These are phyloP conservation scores for Helarctos malayanus DNA, from an alignment of 2,797 vertebrate species.

Conservation along the genomic window DNA sequence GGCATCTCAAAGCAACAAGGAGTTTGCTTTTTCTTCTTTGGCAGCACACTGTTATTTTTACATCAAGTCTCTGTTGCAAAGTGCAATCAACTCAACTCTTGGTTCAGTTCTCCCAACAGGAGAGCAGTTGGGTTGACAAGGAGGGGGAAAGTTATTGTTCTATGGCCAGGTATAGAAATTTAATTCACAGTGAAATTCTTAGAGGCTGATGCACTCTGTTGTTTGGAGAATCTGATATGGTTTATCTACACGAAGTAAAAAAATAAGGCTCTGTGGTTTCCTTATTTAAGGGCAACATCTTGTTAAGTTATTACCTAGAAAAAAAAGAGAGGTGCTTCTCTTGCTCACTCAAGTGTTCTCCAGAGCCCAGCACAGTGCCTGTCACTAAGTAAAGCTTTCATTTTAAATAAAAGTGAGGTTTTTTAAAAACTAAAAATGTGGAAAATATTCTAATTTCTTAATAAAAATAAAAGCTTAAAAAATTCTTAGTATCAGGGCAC, in stretches of 20 bases:
- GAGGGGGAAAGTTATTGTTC: background rate
- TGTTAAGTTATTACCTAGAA: background rate
- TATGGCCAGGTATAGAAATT: background rate
- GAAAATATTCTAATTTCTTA: background rate
- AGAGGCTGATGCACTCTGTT: background rate
- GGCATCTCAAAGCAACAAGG: background rate
- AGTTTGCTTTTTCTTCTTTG: background rate
- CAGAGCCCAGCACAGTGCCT: background rate
- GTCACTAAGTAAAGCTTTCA: background rate
- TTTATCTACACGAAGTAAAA: background rate
- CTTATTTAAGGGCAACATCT: background rate
- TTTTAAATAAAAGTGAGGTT: background rate
- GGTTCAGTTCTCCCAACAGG: background rate
- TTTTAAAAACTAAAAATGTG: background rate
- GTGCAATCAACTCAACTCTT: background rate
- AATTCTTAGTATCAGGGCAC: background rate
- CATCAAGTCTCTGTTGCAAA: background rate
- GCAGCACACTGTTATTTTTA: background rate
- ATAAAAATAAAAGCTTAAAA: background rate
- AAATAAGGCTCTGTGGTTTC: background rate
- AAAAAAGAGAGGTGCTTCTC: background rate
- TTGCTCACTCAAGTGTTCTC: background rate
- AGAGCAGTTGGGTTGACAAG: background rate
- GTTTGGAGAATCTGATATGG: background rate
- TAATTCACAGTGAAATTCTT: background rate